A percentile compares a stretch with the other conserved stretches of the same genome.
Conservation (phyloP, 2,113 vertebrate genomes). For the Acanthochromis polyacanthus region DNA sequence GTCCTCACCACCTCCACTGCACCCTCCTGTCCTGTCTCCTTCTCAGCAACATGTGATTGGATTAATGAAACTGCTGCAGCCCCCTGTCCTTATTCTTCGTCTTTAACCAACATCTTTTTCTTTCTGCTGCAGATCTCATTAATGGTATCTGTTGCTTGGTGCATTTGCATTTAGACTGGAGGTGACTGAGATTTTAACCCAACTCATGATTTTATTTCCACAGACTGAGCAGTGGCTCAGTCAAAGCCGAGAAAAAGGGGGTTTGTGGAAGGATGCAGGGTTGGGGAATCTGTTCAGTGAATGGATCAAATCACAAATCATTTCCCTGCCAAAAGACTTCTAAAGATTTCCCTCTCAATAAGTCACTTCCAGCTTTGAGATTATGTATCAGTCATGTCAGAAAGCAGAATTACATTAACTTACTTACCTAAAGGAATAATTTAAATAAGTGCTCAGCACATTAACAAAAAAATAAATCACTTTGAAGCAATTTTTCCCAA, state of each 20-base stretch:
- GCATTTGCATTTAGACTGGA: constrained; percentile 7
- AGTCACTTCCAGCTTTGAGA: too few species aligned
- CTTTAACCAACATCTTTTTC: constrained; percentile 11
- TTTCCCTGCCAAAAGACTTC: too few species aligned
- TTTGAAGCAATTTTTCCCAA: too few species aligned
- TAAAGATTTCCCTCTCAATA: too few species aligned
- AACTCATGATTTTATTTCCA: neutral
- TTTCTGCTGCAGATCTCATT: neutral
- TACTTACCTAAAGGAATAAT: too few species aligned
- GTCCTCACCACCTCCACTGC: constrained; percentile 23
- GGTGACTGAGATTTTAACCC: constrained; percentile 1
- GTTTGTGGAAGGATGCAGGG: neutral
- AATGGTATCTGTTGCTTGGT: neutral
- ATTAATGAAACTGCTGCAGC: constrained; percentile 38
- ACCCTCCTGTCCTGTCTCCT: constrained; percentile 1
- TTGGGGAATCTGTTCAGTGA: neutral
- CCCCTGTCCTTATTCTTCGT: constrained; percentile 7
- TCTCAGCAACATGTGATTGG: constrained; percentile 54
- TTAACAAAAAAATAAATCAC: neutral
- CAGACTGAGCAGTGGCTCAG: neutral
- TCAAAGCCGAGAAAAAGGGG: neutral
- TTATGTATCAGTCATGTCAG: neutral
- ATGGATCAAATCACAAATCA: constrained; percentile 3
- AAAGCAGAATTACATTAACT: too few species aligned
- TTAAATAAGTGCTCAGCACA: too few species aligned